phyloP scores from a whole-genome alignment of 2,888 invertebrate genomes.

The Hydropsyche betteni region DNA sequence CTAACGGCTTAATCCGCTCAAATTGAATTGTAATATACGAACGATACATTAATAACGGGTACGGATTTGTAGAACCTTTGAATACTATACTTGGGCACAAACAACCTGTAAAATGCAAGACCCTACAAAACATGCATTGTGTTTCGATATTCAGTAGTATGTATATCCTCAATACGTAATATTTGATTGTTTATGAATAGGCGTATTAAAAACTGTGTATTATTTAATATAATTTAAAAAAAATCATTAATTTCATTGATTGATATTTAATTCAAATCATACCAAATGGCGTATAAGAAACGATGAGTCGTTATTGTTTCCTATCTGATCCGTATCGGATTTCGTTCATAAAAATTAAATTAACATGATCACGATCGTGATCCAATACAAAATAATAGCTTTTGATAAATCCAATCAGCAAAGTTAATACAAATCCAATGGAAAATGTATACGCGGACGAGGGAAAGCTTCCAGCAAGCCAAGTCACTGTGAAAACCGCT shows the following conservation, averaged over 20 bases:
- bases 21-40: conserved; percentile 46
- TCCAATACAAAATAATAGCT: conserved; percentile 22
- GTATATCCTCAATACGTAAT: too few relatives aligned
- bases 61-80: conserved; percentile 12
- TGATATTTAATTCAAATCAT: too few relatives aligned
- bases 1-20: conserved; percentile 39
- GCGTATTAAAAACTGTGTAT: too few relatives aligned
- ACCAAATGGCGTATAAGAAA: too few relatives aligned
- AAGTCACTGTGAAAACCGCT: conserved; percentile 31
- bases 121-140: not conserved
- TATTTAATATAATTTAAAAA: too few relatives aligned
- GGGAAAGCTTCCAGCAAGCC: conserved; percentile 25
- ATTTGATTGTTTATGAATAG: too few relatives aligned
- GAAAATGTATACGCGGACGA: conserved; percentile 35
- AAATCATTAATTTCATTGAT: too few relatives aligned
- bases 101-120: not conserved
- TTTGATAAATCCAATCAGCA: conserved; percentile 27
- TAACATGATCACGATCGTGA: conserved; percentile 20
- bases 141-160: too few relatives aligned
- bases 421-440: conserved; percentile 42
- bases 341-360: conserved; percentile 22
- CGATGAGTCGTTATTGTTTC: not conserved
- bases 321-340: conserved; percentile 4
- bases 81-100: not conserved
- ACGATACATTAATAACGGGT: conserved; percentile 46